These are phyloP conservation scores for Spermophilus dauricus DNA, from an alignment of 2,113 vertebrate species.

Conservation along the genomic window DNA sequence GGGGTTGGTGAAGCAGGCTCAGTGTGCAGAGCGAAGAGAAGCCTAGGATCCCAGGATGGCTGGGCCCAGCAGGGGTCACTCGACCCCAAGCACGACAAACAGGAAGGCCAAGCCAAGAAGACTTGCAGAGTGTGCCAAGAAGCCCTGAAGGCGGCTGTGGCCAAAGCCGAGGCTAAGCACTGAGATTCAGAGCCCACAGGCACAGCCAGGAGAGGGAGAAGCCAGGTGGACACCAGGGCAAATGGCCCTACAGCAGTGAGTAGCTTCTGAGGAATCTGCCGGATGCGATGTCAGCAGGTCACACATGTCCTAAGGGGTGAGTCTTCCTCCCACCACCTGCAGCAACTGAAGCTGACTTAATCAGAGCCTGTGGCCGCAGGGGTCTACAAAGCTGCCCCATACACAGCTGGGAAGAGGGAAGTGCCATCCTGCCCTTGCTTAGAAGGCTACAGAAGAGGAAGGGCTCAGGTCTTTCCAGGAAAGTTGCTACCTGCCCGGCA, in stretches of 20 bases:
- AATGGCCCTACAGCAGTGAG: rapidly evolving
- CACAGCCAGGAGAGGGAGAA: not conserved
- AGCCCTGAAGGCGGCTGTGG: not conserved
- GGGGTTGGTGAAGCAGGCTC: not conserved
- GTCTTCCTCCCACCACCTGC: not conserved
- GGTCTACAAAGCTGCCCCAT: not conserved
- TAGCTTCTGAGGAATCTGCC: not conserved
- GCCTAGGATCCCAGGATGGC: conserved; percentile 72
- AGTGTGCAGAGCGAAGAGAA: conserved; percentile 65
- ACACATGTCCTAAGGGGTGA: not conserved
- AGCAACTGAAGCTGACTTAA: not conserved
- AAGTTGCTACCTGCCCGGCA: not conserved
- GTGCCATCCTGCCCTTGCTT: not conserved
- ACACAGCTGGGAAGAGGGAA: not conserved
- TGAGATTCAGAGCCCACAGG: not conserved
- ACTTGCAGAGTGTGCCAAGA: not conserved
- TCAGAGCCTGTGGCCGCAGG: too few species aligned
- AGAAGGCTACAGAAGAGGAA: not conserved
- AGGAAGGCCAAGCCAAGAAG: not conserved
- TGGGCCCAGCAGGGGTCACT: conserved; percentile 53
- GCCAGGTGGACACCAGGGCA: not conserved
- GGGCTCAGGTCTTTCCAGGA: not conserved
- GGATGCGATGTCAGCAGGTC: not conserved
- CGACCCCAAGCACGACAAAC: not conserved
- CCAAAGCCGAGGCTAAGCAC: not conserved